Percentiles rank a stretch among this genome's conserved stretches.
Conservation (phyloP, 1,140 invertebrate genomes). For the Harpegnathos saltator region DNA sequence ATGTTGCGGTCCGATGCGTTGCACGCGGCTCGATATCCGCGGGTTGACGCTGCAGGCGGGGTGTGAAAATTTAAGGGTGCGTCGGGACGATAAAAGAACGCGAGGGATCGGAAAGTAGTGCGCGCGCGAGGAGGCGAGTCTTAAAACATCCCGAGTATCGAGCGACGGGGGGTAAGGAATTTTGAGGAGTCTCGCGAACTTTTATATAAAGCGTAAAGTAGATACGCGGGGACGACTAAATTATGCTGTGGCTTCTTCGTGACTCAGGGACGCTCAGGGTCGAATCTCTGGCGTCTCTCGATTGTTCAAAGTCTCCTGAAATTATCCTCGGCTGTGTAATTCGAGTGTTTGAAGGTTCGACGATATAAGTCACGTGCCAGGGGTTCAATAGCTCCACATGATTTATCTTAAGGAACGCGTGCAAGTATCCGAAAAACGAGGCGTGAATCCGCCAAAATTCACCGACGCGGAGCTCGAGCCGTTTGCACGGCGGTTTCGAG, state of each 20-base stretch:
- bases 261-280: neutral
- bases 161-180: neutral
- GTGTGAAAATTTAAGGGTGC: neutral
- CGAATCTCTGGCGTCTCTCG: no score
- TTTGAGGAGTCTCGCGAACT: neutral
- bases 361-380: no score
- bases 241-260: neutral
- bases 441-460: no score
- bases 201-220: neutral
- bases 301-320: no score
- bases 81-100: neutral
- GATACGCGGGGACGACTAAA: neutral
- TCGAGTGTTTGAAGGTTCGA: no score
- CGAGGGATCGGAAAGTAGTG: neutral
- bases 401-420: no score
- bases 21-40: conserved; percentile 22
- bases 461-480: neutral
- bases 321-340: no score
- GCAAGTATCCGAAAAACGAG: no score
- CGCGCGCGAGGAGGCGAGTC: neutral
- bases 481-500: neutral
- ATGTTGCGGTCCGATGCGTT: conserved; percentile 49
- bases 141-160: neutral
- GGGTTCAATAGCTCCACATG: no score
- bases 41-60: conserved; percentile 12